Conservation (phyloP, 2,113 vertebrate genomes). For the Scomber colias region DNA sequence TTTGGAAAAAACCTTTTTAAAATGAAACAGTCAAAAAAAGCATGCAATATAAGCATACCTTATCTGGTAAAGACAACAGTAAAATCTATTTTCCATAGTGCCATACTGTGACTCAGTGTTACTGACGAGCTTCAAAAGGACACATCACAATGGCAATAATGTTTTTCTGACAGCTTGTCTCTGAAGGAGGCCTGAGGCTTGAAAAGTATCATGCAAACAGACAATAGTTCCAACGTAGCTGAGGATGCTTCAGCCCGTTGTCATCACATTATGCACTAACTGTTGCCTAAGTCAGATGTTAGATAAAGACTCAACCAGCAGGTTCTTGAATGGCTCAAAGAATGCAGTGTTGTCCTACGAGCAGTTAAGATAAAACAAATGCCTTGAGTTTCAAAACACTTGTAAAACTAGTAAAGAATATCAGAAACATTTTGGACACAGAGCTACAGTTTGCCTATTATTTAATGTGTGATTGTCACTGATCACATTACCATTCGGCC, state of each 20-base stretch:
- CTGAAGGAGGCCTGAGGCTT: not conserved
- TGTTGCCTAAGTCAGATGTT: not conserved
- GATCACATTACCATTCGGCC: conserved; percentile 91
- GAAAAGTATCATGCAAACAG: not conserved
- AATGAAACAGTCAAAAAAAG: not conserved
- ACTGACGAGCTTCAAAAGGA: not conserved
- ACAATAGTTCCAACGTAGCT: not conserved
- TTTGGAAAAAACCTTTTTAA: not conserved
- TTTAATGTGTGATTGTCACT: not conserved
- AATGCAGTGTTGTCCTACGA: too few relatives aligned
- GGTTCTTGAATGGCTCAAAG: not conserved
- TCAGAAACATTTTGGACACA: not conserved
- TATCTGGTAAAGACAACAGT: not conserved
- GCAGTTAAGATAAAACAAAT: not conserved
- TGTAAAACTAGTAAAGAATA: not conserved
- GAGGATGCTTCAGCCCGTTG: not conserved
- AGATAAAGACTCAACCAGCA: not conserved
- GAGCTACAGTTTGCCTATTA: not conserved
- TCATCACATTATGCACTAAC: not conserved
- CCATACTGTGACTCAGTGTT: not conserved
- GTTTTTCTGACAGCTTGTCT: not conserved
- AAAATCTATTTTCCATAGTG: not conserved
- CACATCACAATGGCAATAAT: not conserved
- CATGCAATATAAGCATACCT: not conserved
- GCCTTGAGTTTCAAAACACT: not conserved